A percentile compares a stretch with the other conserved stretches of the same genome.
Conservation (phyloP, 2,888 invertebrate genomes). For the Harpalus rubripes region DNA sequence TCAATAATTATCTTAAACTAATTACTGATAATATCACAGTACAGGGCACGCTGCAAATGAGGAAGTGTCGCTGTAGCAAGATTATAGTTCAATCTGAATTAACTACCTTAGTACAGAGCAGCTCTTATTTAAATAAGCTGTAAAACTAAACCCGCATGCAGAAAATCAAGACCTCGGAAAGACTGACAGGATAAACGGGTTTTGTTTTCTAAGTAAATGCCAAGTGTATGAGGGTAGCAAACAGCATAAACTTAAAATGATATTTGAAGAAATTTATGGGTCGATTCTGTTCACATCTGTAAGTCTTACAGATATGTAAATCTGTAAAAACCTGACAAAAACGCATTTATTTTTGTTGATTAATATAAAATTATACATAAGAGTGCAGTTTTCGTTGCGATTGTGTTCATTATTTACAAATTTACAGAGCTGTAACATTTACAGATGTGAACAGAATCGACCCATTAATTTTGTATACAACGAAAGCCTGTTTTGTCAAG, state of each 20-base stretch:
- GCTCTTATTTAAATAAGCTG: neutral
- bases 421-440: no score
- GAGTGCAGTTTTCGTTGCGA: no score
- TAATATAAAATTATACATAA: no score
- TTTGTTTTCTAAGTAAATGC: neutral
- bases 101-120: neutral
- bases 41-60: neutral
- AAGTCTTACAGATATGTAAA: no score
- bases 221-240: neutral
- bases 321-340: no score
- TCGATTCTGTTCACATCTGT: no score
- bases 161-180: neutral
- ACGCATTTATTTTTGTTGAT: no score
- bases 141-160: conserved; percentile 4
- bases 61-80: neutral
- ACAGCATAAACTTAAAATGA: neutral
- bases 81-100: conserved; percentile 7
- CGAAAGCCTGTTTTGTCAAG: no score
- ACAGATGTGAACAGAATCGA: no score
- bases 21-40: conserved; percentile 29
- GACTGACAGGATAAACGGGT: neutral
- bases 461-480: no score
- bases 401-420: no score
- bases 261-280: no score
- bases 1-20: conserved; percentile 17